phyloP scores from a whole-genome alignment of 1,140 invertebrate genomes.

The Musca domestica region DNA sequence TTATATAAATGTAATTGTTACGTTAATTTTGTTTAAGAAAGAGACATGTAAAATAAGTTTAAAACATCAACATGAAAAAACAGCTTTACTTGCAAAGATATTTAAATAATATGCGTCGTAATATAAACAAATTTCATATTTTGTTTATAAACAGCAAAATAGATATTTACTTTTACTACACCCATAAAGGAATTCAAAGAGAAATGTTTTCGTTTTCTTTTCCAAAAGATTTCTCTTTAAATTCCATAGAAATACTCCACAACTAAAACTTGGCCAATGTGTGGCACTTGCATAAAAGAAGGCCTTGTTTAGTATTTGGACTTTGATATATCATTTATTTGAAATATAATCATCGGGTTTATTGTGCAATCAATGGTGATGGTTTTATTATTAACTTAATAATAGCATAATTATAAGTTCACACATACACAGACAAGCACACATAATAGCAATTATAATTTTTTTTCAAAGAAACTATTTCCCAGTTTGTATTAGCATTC shows the following conservation, averaged over 20 bases:
- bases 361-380: slow-evolving; percentile 54
- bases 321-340: not conserved
- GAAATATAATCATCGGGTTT: slow-evolving; percentile 46
- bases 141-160: slow-evolving; percentile 37
- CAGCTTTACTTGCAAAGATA: too few species aligned
- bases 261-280: too few species aligned
- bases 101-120: too few species aligned
- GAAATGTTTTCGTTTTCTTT: not conserved
- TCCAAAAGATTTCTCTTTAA: not conserved
- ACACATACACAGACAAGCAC: not conserved
- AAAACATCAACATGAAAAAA: not conserved
- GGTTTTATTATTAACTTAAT: slow-evolving; percentile 31
- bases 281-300: not conserved
- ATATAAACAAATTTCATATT: not conserved
- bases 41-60: not conserved
- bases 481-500: too few species aligned
- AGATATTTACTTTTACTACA: not conserved
- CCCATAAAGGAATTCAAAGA: not conserved
- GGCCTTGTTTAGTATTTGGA: too few species aligned
- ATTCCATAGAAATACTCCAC: not conserved
- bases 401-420: too few species aligned
- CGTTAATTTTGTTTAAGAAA: not conserved
- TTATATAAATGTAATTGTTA: not conserved
- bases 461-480: too few species aligned
- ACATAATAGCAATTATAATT: too few species aligned